Conservation (phyloP, 2,888 invertebrate species). For the Halocaridina rubra region DNA sequence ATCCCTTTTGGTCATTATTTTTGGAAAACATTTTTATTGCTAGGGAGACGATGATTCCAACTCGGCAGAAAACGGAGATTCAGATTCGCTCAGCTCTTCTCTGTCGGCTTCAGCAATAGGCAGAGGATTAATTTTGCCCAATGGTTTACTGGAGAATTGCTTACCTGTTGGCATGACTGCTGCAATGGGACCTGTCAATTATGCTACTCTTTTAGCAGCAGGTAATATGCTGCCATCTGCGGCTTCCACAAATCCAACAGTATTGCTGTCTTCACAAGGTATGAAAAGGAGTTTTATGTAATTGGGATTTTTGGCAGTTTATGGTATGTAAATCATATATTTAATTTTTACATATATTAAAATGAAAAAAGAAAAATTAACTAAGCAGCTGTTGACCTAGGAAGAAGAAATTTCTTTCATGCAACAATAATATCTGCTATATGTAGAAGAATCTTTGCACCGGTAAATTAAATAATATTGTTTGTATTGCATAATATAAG, state of each 20-base stretch:
- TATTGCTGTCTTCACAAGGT: neutral
- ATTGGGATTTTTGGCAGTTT: neutral
- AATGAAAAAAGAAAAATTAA: too few relatives aligned
- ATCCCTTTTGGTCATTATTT: too few relatives aligned
- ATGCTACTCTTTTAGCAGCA: slow-evolving; percentile 23
- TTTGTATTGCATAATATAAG: too few relatives aligned
- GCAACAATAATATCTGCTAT: too few relatives aligned
- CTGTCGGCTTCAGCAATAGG: neutral
- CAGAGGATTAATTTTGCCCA: neutral
- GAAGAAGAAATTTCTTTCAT: too few relatives aligned
- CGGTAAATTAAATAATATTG: too few relatives aligned
- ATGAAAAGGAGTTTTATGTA: too few relatives aligned
- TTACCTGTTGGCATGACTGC: slow-evolving; percentile 6
- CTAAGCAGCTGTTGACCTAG: too few relatives aligned
- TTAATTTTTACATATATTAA: too few relatives aligned
- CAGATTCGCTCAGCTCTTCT: slow-evolving; percentile 26
- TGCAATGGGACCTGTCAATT: slow-evolving; percentile 16
- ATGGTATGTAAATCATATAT: too few relatives aligned
- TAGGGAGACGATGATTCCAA: slow-evolving; percentile 20
- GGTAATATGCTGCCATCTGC: slow-evolving; percentile 7
- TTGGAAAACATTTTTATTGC: too few relatives aligned
- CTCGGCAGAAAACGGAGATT: slow-evolving; percentile 29
- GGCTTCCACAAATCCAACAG: neutral
- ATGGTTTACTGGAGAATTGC: neutral
- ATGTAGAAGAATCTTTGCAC: too few relatives aligned